Evolutionary conservation across 2,888 invertebrate species (phyloP).

Genomic region (Byasa hedistus): DNA sequence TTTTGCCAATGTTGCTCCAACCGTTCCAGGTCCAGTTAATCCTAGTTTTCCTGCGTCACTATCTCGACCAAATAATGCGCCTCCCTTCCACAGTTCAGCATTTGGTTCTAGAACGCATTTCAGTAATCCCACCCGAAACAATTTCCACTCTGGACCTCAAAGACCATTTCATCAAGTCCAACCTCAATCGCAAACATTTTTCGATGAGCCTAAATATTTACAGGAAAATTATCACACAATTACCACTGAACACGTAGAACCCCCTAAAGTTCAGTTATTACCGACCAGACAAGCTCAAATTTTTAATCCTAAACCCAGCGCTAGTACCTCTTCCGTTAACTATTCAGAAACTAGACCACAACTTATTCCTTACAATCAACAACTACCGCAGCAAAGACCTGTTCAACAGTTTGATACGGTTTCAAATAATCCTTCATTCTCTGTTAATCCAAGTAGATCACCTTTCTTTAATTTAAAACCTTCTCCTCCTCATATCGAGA

Average conservation of each 20-base stretch:
- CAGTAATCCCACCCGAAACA: conserved; percentile 63
- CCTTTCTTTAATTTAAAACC: conserved; percentile 71
- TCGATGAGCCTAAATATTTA: conserved; percentile 75
- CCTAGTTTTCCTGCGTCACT: conserved; percentile 57
- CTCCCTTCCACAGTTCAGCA: conserved; percentile 54
- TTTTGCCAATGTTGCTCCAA: conserved; percentile 53
- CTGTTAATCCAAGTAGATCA: conserved; percentile 60
- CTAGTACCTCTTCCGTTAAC: conserved; percentile 58
- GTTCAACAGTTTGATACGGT: conserved; percentile 63
- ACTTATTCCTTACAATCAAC: conserved; percentile 63
- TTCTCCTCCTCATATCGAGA: conserved; percentile 67
- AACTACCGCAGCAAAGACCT: conserved; percentile 73
- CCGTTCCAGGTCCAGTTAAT: conserved; percentile 56
- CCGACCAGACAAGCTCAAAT: conserved; percentile 60
- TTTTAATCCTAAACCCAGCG: conserved; percentile 56
- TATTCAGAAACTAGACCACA: conserved; percentile 61
- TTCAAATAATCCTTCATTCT: conserved; percentile 61
- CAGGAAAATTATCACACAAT: conserved; percentile 78
- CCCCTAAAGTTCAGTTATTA: conserved; percentile 64
- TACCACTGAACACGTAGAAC: conserved; percentile 71
- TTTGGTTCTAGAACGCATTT: conserved; percentile 62
- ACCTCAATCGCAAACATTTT: conserved; percentile 62
- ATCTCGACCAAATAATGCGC: conserved; percentile 56
- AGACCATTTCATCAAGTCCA: conserved; percentile 73
- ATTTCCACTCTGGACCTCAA: conserved; percentile 76